Evolutionary conservation across 2,113 vertebrate genomes (phyloP).

Genomic region (Felis catus): DNA sequence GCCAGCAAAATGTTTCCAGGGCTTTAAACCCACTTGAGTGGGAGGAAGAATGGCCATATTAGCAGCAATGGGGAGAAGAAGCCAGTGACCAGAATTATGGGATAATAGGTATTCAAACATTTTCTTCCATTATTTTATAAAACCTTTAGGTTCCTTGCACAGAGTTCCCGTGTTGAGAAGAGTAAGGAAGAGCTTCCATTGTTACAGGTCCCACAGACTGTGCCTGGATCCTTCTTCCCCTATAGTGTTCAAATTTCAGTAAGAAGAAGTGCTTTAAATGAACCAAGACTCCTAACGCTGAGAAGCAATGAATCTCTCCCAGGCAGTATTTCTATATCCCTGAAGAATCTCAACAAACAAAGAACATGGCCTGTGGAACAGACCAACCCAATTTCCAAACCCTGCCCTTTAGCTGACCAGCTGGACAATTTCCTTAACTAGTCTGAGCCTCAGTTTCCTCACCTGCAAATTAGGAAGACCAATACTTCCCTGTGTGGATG

Average conservation of each 20-base stretch:
- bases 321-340: not conserved
- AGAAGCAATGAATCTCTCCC: not conserved
- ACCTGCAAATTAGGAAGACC: not conserved
- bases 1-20: not conserved
- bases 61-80: not conserved
- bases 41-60: not conserved
- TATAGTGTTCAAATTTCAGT: not conserved
- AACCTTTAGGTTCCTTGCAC: not conserved
- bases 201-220: accelerated
- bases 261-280: not conserved
- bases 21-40: not conserved
- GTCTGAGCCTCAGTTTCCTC: not conserved
- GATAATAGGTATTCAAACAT: not conserved
- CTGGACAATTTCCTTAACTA: not conserved
- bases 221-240: not conserved
- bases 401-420: not conserved
- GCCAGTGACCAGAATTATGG: not conserved
- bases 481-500: not conserved
- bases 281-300: not conserved
- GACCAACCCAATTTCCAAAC: not conserved
- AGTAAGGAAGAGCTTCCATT: accelerated
- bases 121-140: not conserved
- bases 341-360: not conserved
- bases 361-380: not conserved
- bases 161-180: not conserved